These are phyloP conservation scores for Ephestia elutella DNA, from an alignment of 1,140 invertebrate species.

Conservation along the genomic window DNA sequence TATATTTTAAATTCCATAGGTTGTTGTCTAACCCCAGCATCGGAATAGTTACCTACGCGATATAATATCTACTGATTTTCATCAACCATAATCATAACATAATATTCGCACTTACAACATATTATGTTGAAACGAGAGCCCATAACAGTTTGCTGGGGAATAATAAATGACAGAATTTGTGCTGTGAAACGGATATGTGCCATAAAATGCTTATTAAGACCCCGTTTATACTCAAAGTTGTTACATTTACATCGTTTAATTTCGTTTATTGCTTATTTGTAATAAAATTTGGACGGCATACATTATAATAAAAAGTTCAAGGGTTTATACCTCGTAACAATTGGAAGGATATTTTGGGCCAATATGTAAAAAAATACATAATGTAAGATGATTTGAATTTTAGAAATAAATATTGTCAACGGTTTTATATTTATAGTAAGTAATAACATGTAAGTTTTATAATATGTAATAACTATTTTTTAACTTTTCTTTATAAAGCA, in stretches of 20 bases:
- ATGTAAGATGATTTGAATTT: too few relatives aligned
- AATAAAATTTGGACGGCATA: background rate
- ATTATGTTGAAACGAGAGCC: background rate
- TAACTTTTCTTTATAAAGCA: too few relatives aligned
- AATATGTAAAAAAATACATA: too few relatives aligned
- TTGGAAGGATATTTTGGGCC: too few relatives aligned
- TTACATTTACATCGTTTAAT: slow-evolving; percentile 2
- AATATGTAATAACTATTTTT: too few relatives aligned
- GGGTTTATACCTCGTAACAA: background rate
- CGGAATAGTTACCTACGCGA: too few relatives aligned
- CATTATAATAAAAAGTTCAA: background rate
- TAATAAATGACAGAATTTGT: slow-evolving; percentile 2
- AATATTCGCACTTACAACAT: background rate
- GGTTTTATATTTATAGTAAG: too few relatives aligned
- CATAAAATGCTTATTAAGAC: background rate
- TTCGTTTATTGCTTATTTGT: background rate
- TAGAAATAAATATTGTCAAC: too few relatives aligned
- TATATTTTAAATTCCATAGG: too few relatives aligned
- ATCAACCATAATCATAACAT: background rate
- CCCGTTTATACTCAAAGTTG: slow-evolving; percentile 1
- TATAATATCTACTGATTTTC: background rate
- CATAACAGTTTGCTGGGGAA: background rate
- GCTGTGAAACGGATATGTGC: background rate
- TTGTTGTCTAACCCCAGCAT: too few relatives aligned
- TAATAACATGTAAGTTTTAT: too few relatives aligned